Conservation (phyloP, 2,888 invertebrate genomes). For the Didymodactylos carnosus region DNA sequence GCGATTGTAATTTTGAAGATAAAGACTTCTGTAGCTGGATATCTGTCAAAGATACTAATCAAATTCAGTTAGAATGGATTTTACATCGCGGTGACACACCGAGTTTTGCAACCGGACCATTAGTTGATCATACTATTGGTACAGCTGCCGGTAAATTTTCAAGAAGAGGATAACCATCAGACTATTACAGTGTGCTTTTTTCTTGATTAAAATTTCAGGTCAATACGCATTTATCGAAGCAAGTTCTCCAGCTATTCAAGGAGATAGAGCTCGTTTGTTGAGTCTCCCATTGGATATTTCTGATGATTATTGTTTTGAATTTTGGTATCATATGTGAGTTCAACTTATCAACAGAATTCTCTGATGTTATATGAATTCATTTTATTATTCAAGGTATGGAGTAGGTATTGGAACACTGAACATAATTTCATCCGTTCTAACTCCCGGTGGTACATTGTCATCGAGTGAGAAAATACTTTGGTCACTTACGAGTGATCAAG, state of each 20-base stretch:
- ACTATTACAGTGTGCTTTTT: too few relatives aligned
- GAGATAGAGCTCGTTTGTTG: constrained; percentile 46
- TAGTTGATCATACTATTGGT: constrained; percentile 11
- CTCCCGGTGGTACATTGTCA: too few relatives aligned
- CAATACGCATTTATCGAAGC: constrained; percentile 62
- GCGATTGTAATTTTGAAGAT: constrained; percentile 27
- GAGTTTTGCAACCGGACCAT: neutral
- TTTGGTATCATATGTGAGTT: constrained; percentile 19
- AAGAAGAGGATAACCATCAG: too few relatives aligned
- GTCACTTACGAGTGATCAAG: too few relatives aligned
- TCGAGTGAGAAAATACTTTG: too few relatives aligned
- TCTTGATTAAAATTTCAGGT: constrained; percentile 42
- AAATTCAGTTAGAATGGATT: constrained; percentile 2
- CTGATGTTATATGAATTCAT: too few relatives aligned
- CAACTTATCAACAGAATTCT: too few relatives aligned
- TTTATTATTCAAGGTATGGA: too few relatives aligned
- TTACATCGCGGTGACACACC: neutral
- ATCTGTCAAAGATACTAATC: constrained; percentile 15
- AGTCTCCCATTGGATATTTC: neutral
- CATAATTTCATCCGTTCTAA: too few relatives aligned
- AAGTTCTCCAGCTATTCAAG: constrained; percentile 44
- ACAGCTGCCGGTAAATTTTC: too few relatives aligned
- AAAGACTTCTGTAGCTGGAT: constrained; percentile 16
- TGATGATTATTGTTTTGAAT: constrained; percentile 15
- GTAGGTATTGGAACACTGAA: too few relatives aligned